Conservation (phyloP, 2,113 vertebrate genomes). For the Nyctereutes procyonoides region DNA sequence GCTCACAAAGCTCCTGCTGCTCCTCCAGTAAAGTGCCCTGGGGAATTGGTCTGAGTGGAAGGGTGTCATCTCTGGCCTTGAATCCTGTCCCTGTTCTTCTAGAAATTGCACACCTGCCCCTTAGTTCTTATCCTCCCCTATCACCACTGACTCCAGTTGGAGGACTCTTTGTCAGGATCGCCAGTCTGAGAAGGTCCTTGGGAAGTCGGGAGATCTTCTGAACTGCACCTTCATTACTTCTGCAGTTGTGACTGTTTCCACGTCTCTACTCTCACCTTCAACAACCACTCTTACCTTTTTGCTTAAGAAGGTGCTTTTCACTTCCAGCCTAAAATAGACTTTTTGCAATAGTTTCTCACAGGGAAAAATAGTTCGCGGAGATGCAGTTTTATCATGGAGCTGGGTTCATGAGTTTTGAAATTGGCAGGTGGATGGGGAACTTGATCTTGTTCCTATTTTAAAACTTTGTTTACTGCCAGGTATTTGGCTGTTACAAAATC, state of each 20-base stretch:
- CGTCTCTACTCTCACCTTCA: neutral
- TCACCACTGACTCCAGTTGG: neutral
- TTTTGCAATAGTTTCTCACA: slow-evolving; percentile 28
- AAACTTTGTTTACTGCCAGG: slow-evolving; percentile 74
- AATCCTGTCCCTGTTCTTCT: neutral
- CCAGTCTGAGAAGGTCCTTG: neutral
- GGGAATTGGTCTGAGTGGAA: neutral
- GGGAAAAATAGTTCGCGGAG: slow-evolving; percentile 15
- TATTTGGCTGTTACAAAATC: slow-evolving; percentile 59
- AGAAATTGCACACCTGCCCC: neutral
- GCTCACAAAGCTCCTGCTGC: neutral
- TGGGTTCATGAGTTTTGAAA: slow-evolving; percentile 32
- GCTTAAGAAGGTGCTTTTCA: slow-evolving; percentile 15
- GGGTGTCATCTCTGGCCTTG: neutral
- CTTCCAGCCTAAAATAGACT: neutral
- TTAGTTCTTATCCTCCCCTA: neutral
- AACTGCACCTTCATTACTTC: neutral
- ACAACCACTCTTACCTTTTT: slow-evolving; percentile 34
- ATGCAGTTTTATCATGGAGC: slow-evolving; percentile 4
- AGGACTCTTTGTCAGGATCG: neutral
- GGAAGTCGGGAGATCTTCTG: neutral
- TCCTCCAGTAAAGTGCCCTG: neutral
- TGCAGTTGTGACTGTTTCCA: neutral
- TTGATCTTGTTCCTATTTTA: slow-evolving; percentile 81
- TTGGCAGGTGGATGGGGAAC: slow-evolving; percentile 66